Conservation (phyloP, 2,113 vertebrate genomes). For the Petrocephalus zakoni region DNA sequence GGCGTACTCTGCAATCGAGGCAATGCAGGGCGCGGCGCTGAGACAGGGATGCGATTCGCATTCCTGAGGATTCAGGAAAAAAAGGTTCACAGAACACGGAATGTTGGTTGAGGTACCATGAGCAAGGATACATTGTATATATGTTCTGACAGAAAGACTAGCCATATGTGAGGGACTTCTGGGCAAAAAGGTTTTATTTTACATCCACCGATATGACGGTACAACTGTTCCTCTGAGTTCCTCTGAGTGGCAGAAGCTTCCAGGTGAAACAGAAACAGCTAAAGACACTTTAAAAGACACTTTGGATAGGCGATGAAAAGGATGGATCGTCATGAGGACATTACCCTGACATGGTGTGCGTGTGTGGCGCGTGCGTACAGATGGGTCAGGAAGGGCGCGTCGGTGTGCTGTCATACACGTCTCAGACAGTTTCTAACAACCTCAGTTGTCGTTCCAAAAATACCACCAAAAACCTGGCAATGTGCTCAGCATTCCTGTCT, state of each 20-base stretch:
- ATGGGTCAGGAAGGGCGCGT: neutral
- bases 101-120: neutral
- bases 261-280: conserved; percentile 27
- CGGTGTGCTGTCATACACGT: neutral
- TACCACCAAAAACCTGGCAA: neutral
- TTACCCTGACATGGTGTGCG: neutral
- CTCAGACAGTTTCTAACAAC: neutral
- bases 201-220: neutral
- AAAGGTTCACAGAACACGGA: neutral
- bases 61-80: conserved; percentile 54
- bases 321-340: conserved; percentile 4
- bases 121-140: neutral
- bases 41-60: conserved; percentile 60
- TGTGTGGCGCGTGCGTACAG: neutral
- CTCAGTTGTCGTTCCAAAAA: neutral
- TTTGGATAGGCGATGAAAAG: neutral
- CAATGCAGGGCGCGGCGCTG: conserved; percentile 66
- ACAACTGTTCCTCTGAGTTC: neutral
- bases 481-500: neutral
- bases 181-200: neutral
- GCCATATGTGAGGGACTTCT: neutral
- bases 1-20: conserved; percentile 57
- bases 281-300: conserved; percentile 21
- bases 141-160: neutral
- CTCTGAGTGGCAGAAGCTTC: neutral